Evolutionary conservation across 2,113 vertebrate species (phyloP), one percentile per base, ranked within the genome.

Genomic region (Cygnus atratus): DNA sequence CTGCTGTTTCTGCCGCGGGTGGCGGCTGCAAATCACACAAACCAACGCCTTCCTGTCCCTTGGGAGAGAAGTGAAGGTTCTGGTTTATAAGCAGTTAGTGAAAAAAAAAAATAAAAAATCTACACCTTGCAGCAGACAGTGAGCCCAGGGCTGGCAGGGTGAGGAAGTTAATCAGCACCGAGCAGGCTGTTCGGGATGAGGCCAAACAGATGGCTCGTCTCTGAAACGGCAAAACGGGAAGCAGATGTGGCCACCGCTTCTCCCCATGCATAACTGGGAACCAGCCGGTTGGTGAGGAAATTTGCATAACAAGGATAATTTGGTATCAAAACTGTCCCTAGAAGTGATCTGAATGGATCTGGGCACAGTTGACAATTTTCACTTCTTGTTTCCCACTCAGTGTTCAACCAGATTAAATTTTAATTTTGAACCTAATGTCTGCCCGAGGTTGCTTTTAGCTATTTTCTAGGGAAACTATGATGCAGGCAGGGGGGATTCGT

Each of bases 291-390:
- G 98, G 98, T 98, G 97, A 98, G 97, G 97, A 96, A 90, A 99
- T 99, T 99, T 99, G 99, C 99, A 99, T 99, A 98, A 98, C 96
- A 98, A 97, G 98, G 98, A 99, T 98, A 98, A 99, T 99, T 98
- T 98, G 98, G 98, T 99, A 98, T 98, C 98, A 97, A 98, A 98
- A 97, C 97, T 97, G 95, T 93, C 97, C 98, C 98, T 97, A 96
- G 71, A 90, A 97, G 95, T 92, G 91, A 96, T 96, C 98, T 98
- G 97, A 97, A 98, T 98, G 98, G 98, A 99, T 99, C 98, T 92
- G 89, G 65, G 97, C 96, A 83, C 84, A 95, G 97, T 84, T 96
- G 86, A 98, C 98, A 94, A 98, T 98, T 98, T 98, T 99, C 99
- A 99, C 98, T 99, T 99, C 99, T 98, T 97, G 98, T 99, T 99